Base-by-base conservation (phyloP, 2,113 vertebrate genomes). In the Poeciliopsis retropinna region DNA sequence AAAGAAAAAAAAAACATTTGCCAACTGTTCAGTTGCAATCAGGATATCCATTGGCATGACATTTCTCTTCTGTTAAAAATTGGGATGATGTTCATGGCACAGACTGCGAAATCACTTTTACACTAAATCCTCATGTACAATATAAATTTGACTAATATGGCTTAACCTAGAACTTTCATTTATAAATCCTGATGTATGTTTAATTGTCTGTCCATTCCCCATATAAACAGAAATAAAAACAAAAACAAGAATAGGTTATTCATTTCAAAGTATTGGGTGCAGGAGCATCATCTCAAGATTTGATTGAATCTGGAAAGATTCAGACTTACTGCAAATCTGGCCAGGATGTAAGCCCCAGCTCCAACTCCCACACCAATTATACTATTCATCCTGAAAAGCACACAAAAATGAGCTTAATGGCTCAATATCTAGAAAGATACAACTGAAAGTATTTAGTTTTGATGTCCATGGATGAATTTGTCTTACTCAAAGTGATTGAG, bases 401-500 rank as follows among this genome's bases (percentile, higher is more conserved):
- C 32, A 31, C 47, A 31, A 37, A 68, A 30, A 89, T 34, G 29
- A 29, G 12, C 25, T 28, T 22, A 28, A 37, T 1, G 22, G 10
- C 5, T 62, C n/a, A 41, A 66, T 28, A 9, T 19, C 9, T 32
- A 64, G 25, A 0, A 65, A 28, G 70, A 22, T n/a, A 19, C 5
- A 39, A 54, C 13, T 0, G 22, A 69, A 71, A 60, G 10, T 39
- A 2, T 71, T 66, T n/a, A 28, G 6, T 32, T 27, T 67, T 44
- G 22, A 79, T 63, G 6, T 64, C 17, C 17, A 37, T 7, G 2
- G 29, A 34, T 5, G 25, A 70, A 70, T 57, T 22, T 60, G 30
- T 79, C 96, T 95, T 91, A 99, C 97, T 96, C 95, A 88, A 96
- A 98, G 85, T 98, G 95, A 76, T 97, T 96, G 57, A 99, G 90